Conservation (phyloP, 2,113 vertebrate species). For the Thymallus thymallus region DNA sequence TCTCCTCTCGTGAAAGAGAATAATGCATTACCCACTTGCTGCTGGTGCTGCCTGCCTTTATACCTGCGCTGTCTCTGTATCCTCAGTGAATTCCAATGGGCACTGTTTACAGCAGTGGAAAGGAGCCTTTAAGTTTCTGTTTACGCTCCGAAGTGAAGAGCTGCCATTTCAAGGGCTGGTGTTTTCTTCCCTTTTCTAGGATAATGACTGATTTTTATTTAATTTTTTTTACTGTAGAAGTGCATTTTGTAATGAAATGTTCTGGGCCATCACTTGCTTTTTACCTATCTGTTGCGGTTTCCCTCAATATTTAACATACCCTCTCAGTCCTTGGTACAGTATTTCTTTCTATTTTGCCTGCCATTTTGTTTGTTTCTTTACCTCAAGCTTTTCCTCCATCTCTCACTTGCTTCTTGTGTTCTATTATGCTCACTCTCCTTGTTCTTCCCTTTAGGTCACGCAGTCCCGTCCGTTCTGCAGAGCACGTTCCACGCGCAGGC, state of each 20-base stretch:
- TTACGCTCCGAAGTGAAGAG: background rate
- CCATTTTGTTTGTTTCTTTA: background rate
- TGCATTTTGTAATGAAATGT: background rate
- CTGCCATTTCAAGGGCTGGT: background rate
- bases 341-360: background rate
- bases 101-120: background rate
- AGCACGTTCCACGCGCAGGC: conserved; percentile 94
- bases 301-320: background rate
- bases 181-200: background rate
- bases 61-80: background rate
- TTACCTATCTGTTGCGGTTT: background rate
- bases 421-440: background rate
- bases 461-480: conserved; percentile 93
- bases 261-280: background rate
- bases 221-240: background rate
- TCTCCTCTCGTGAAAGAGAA: background rate
- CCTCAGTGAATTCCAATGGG: background rate
- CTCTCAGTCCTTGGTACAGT: background rate
- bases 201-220: background rate
- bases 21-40: background rate
- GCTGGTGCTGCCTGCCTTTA: background rate
- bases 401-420: background rate
- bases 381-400: background rate
- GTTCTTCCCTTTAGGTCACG: conserved; percentile 78
- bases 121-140: background rate